A percentile compares a stretch with the other conserved stretches of the same genome.
Conservation (phyloP, 2,113 vertebrate species). For the Calonectris borealis region DNA sequence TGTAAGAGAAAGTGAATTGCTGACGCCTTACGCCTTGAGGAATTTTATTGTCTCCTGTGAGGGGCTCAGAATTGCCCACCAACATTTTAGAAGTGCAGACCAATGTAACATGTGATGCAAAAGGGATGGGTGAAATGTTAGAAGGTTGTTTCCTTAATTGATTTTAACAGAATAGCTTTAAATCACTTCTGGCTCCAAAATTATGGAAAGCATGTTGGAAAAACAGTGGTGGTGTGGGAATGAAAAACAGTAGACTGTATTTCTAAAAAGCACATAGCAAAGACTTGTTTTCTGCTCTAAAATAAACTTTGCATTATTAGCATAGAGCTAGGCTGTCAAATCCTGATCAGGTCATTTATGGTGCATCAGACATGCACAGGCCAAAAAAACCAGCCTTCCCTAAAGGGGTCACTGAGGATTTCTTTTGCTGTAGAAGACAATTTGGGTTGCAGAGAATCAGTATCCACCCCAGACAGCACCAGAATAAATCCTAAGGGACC, state of each 20-base stretch:
- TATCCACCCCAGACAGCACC: not conserved
- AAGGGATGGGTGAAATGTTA: not conserved
- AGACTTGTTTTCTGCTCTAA: not conserved
- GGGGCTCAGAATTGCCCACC: not conserved
- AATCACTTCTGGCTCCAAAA: not conserved
- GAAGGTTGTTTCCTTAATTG: not conserved
- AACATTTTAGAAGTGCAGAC: not conserved
- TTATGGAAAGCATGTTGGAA: not conserved
- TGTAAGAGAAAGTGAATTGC: not conserved
- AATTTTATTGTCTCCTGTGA: not conserved
- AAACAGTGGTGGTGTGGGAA: not conserved
- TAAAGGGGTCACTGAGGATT: not conserved
- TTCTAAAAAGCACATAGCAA: not conserved
- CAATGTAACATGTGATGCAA: not conserved
- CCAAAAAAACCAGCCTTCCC: not conserved
- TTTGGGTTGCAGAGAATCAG: not conserved
- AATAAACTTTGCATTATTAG: not conserved
- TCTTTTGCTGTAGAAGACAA: not conserved
- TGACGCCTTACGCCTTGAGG: not conserved
- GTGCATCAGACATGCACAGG: not conserved
- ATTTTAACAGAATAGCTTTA: not conserved
- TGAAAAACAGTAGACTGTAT: not conserved
- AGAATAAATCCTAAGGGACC: not conserved
- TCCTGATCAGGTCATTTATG: not conserved
- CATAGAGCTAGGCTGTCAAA: not conserved